Base-by-base conservation (phyloP, 2,888 invertebrate species). In the Drosophila anomelani region DNA sequence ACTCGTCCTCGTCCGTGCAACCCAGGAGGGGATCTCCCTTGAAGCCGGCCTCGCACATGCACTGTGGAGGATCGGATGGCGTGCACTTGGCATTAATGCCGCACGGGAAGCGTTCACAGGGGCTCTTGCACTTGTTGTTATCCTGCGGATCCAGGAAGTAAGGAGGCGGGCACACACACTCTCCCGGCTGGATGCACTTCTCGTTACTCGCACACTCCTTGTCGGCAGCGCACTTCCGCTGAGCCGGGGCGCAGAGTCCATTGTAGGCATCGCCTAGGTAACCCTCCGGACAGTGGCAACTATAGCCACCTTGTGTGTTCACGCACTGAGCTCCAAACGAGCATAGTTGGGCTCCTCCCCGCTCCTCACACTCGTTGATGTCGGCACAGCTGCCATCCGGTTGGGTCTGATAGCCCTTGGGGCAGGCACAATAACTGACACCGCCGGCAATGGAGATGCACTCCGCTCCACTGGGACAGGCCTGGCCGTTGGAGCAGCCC, bases 341-440 rank as follows among this genome's bases (percentile, higher is more conserved):
- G 91, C 98, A 98, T 12, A 95, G 94, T 32, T 89, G 88, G 73
- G 95, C 94, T 76, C 95, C 94, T 76, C 95, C 95, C 8, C 95
- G 95, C 86, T 96, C 96, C 51, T 94, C 93, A 87, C 98, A 98
- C 92, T 98, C 97, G 90, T 98, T 95, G 53, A 97, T 95, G 91
- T 98, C 97, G 1, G 78, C 76, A 89, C 98, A 98, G n/a, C 96
- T 94, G 17, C 97, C 97, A 87, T 97, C 97, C 2, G 94, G 90
- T 64, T 95, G 94, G 26, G 96, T 96, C 67, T 95, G 94, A 91
- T 94, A 97, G 17, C 98, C 98, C 90, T 96, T 95, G 8, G 98
- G 98, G 91, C 98, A 98, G 56, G 98, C 98, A 87, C 98, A 98
- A 90, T 98, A 98, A 91, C 97, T 98, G 2, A 97, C 96, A 56